Evolutionary conservation across 1,140 invertebrate genomes (phyloP), one percentile per base, ranked within the genome.

Genomic region (Muscidifurax raptorellus): DNA sequence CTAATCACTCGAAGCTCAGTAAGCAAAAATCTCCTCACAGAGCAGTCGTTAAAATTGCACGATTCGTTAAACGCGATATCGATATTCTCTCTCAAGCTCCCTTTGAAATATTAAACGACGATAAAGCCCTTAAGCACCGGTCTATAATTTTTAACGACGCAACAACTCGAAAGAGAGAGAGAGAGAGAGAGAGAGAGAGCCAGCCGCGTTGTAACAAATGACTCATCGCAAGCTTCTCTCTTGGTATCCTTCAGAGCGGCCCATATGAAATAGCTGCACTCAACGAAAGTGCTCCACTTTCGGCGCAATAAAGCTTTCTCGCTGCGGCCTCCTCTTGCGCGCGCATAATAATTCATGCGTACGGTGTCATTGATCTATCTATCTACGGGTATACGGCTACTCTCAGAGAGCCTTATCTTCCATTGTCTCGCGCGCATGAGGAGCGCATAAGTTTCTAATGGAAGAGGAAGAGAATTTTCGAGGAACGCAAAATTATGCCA

Each of bases 241-340:
- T 27, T 13, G 27, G 66, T 30, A 69, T 69, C 27, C 66, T 30
- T 28, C 28, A 18, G 10, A 69, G 18, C 22, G 5, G 22, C 18
- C 52, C 52, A 59, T 66, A 80, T 80, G 36, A 80, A 80, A 40
- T 80, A 80, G 36, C 59, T 80, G 78, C 64, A 80, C 78, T 80
- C 44, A 67, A 69, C 59, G 36, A 80, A 80, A 80, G 78, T 80
- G 78, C 78, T 80, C 64, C n/a, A 80, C 22, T 69, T 80, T 80
- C 36, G 59, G 64, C 67, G 64, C 67, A 69, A 80, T 80, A 80
- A 80, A 80, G 78, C 25, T 80, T 80, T 44, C 22, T 36, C 18
- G 52, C 18, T 2, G 22, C 52, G 22, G 52, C 52, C 18, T 59
- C 52, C 32, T 15, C 59, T 44, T 67, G 36, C 64, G 25, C 36